Conservation (phyloP, 2,888 invertebrate species). For the Trichogramma evanescens region DNA sequence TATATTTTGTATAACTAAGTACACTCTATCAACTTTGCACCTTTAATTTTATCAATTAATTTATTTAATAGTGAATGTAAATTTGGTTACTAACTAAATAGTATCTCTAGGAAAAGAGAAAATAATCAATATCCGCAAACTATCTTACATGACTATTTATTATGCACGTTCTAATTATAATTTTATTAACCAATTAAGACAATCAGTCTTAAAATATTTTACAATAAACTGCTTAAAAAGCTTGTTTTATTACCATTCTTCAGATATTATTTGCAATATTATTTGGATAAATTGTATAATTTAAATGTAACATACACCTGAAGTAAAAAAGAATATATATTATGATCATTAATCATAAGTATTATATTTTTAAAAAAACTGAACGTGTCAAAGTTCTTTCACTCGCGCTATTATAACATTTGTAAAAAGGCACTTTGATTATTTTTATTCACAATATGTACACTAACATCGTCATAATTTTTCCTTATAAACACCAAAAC, state of each 20-base stretch:
- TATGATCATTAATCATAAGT: too few relatives aligned
- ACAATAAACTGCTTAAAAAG: too few relatives aligned
- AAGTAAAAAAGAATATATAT: too few relatives aligned
- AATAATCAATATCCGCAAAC: background rate
- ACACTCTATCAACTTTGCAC: too few relatives aligned
- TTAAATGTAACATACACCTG: too few relatives aligned
- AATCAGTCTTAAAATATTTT: conserved; percentile 14
- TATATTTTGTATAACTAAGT: background rate
- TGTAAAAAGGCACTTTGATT: conserved; percentile 25
- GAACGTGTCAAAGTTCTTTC: conserved; percentile 6
- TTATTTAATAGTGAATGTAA: conserved; percentile 12
- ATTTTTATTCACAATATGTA: conserved; percentile 24
- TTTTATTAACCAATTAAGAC: conserved; percentile 8
- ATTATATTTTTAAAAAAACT: too few relatives aligned
- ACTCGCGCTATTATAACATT: conserved; percentile 8
- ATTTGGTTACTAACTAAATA: conserved; percentile 5
- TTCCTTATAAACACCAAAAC: conserved; percentile 13
- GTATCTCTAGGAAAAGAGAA: conserved; percentile 5
- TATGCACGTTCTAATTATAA: conserved; percentile 5
- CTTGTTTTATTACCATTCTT: too few relatives aligned
- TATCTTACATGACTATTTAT: background rate
- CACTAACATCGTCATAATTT: conserved; percentile 17
- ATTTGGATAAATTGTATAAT: too few relatives aligned
- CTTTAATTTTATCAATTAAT: background rate
- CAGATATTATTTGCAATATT: too few relatives aligned